Evolutionary conservation across 2,113 vertebrate genomes (phyloP), one percentile per base, ranked within the genome.

Genomic region (Pangasianodon gigas): DNA sequence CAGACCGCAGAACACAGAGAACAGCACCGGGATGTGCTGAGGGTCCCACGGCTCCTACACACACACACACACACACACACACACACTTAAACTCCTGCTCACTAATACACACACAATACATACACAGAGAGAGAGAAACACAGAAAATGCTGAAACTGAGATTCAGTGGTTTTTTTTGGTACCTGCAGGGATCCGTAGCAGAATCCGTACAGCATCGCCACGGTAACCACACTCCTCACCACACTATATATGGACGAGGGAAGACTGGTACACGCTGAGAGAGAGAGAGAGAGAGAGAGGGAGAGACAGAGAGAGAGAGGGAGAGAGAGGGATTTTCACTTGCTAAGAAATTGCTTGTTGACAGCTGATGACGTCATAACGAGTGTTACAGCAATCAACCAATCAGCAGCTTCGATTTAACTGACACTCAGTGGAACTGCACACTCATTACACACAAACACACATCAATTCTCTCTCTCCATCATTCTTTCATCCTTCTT

Each of bases 161-260:
- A 5, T 29, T 26, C 75, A 79, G 44, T 46, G 51, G 37, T 37
- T 6, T 79, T 83, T 52, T 89, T 48, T 41, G 56, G 96, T 91
- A 99, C 98, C 98, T 98, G 98, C 92, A 99, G 95, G 86, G 98
- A 98, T 86, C 98, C 98, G 6, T 99, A 99, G 94, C 98, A 99
- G 91, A 99, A 95, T 90, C 98, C 98, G 58, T 99, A 99, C 13
- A 99, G 95, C 93, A 99, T 96, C 79, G 96, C 97, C 51, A 99
- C 97, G 24, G 98, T 98, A 94, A 98, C 94, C n/a, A 98, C 92
- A 94, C 98, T 99, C 93, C 98, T 98, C 92, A 99, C 95, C 88
- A 98, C 95, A 93, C 98, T 98, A 96, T 99, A 98, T 93, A 99
- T 94, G 69, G 98, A 97, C 86, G 98, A 98, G 92, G 98, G 97